These are phyloP conservation scores for Tenualosa thibaudeaui DNA, from an alignment of 2,797 vertebrate species.

Conservation along the genomic window DNA sequence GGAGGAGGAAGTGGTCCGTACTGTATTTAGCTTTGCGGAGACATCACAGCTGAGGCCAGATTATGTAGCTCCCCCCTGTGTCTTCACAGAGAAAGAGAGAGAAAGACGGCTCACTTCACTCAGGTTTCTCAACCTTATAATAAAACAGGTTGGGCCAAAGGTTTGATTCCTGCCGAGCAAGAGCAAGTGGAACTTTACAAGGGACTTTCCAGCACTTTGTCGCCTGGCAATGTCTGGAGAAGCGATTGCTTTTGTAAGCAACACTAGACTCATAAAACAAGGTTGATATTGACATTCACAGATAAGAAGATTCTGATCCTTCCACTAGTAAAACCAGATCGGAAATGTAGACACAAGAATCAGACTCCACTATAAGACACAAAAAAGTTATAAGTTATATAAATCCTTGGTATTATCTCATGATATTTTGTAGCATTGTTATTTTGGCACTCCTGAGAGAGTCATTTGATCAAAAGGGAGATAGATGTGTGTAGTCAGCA, in stretches of 20 bases:
- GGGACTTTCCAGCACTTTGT: not conserved
- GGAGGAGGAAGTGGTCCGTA: not conserved
- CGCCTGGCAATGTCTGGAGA: not conserved
- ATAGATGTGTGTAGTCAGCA: not conserved
- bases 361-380: not conserved
- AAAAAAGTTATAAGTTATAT: too few species aligned
- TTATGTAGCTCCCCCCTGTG: not conserved
- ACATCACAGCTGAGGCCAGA: not conserved
- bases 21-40: not conserved
- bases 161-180: not conserved
- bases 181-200: not conserved
- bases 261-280: not conserved
- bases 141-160: not conserved
- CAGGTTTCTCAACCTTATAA: not conserved
- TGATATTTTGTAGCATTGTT: not conserved
- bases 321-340: too few species aligned
- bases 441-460: not conserved
- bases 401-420: not conserved
- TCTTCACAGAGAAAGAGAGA: too few species aligned
- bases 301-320: not conserved
- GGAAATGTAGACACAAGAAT: not conserved
- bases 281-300: not conserved
- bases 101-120: not conserved
- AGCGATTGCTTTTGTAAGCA: not conserved
- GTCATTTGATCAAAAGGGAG: not conserved